These are phyloP conservation scores for Podarcis cretensis DNA, from an alignment of 2,113 vertebrate genomes.

Conservation along the genomic window DNA sequence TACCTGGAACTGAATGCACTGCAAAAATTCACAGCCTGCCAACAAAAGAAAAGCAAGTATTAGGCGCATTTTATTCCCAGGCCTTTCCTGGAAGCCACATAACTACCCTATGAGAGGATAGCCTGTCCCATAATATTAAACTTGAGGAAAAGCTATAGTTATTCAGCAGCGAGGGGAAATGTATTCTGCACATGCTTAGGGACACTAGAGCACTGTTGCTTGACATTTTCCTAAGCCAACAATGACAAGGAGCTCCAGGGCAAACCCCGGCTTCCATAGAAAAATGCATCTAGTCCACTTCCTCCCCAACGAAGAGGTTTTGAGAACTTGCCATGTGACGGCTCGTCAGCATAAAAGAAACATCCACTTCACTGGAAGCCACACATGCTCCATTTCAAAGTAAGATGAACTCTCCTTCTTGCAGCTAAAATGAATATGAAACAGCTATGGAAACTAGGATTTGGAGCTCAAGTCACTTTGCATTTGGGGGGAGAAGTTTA, in stretches of 20 bases:
- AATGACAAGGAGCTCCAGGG: fast-evolving
- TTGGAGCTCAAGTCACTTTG: not conserved
- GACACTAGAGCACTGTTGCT: not conserved
- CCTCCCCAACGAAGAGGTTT: not conserved
- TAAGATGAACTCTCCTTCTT: conserved; percentile 19
- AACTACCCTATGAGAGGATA: not conserved
- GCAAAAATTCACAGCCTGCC: not conserved
- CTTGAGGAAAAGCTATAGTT: not conserved
- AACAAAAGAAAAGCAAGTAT: not conserved
- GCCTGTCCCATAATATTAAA: not conserved
- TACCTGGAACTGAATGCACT: no score
- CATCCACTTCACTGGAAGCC: conserved; percentile 9
- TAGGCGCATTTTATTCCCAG: not conserved
- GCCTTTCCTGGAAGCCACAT: not conserved
- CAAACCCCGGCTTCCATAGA: not conserved
- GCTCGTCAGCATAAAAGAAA: conserved; percentile 45
- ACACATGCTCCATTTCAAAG: conserved; percentile 30
- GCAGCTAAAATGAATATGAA: conserved; percentile 15
- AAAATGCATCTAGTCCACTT: no score
- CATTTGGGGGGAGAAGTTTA: not conserved
- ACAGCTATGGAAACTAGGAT: not conserved
- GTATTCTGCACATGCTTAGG: not conserved
- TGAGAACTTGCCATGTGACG: conserved; percentile 12
- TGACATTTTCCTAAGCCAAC: conserved; percentile 22
- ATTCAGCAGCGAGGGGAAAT: not conserved